A percentile compares a stretch with the other conserved stretches of the same genome.
phyloP scores from a whole-genome alignment of 2,797 vertebrate genomes.

The Hippoglossus hippoglossus region DNA sequence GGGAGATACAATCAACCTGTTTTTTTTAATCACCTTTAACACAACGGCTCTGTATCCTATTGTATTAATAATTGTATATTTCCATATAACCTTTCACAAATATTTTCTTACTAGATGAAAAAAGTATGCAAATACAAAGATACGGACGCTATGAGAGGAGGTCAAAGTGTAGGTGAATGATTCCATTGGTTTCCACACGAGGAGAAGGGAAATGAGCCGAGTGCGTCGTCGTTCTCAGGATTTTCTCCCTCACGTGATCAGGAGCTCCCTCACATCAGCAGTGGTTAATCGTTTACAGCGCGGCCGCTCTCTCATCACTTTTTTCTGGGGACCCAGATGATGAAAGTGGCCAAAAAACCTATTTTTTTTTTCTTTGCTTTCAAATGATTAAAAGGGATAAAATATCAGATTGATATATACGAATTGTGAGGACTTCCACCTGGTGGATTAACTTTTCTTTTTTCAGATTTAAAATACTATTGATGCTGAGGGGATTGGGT shows the following conservation, averaged over 20 bases:
- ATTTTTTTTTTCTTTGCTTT: conserved; percentile 28
- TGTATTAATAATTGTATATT: conserved; percentile 88
- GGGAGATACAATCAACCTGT: conserved; percentile 80
- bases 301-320: conserved; percentile 51
- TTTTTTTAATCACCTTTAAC: conserved; percentile 79
- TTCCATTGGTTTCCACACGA: conserved; percentile 46
- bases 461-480: conserved; percentile 26
- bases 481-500: conserved; percentile 32
- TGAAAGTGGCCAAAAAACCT: conserved; percentile 50
- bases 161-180: conserved; percentile 45
- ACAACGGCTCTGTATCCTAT: conserved; percentile 81
- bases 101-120: conserved; percentile 92
- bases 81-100: conserved; percentile 90
- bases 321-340: conserved; percentile 63
- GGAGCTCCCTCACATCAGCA: conserved; percentile 63
- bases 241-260: conserved; percentile 45
- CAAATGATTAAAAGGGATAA: conserved; percentile 61
- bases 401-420: conserved; percentile 4
- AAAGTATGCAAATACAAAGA: conserved; percentile 64
- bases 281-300: conserved; percentile 74
- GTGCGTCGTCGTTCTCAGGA: conserved; percentile 57
- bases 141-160: conserved; percentile 33
- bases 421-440: conserved; percentile 57
- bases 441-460: conserved; percentile 42
- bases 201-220: conserved; percentile 37